Base-by-base conservation (phyloP, 2,797 vertebrate genomes). In the Sebastiscus tertius region DNA sequence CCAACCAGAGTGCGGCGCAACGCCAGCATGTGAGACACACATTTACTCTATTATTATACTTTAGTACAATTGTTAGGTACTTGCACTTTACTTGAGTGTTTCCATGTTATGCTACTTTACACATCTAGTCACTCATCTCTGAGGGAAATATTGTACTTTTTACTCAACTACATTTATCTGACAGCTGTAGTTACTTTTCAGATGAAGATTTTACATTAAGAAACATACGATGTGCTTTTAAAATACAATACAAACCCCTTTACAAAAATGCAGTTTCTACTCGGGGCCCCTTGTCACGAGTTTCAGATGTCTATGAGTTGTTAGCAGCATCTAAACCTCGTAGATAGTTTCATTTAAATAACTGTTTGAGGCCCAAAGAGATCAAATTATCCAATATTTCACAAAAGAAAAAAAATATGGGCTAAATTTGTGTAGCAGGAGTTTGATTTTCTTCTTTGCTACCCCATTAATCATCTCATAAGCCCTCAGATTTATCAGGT, bases 1-100 rank as follows among this genome's bases (percentile, higher is more conserved):
- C 93, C 95, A 0, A 68, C 78, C 71, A 91, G 94, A 74, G 84
- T 86, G 67, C 73, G 92, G 61, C 56, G 94, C 77, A 94, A 96
- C 36, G 94, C 94, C 67, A 95, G 88, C 93, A 96, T 84, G 98
- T 99, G 95, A 86, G 97, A 95, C 76, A 83, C 83, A 63, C 52
- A 49, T 58, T 46, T 4, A n/a, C 29, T 27, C 3, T 52, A 18
- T 29, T 39, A 27, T 4, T 13, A 6, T 73, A 27, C 22, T 64
- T 39, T 2, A 3, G 36, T 70, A 14, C 13, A 33, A 18, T 20
- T n/a, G 20, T 36, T 11, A 6, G 18, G 13, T 26, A 20, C 6
- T 36, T 39, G 31, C 12, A 61, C 8, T 29, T 60, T 46, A 29
- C 4, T 22, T 63, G 27, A 34, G 7, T 54, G n/a, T 4, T 42